Evolutionary conservation across 2,797 vertebrate species (phyloP).

Genomic region (Petrocephalus schoutedeni): DNA sequence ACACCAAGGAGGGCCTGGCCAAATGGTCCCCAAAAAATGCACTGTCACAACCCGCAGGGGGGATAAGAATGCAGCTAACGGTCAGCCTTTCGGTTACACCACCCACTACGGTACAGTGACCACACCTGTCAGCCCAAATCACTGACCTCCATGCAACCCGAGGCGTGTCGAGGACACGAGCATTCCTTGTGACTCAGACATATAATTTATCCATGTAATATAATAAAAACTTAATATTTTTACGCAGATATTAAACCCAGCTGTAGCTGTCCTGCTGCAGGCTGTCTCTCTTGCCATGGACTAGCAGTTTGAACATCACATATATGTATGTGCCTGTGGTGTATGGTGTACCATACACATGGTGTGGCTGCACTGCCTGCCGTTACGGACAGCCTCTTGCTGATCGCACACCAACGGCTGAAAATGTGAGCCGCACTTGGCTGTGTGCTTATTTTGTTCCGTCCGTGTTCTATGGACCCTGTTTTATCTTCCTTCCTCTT

Average conservation of each 20-base stretch:
- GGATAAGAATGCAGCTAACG: conserved; percentile 59
- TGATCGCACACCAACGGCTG: neutral
- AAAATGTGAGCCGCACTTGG: neutral
- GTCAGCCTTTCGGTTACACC: conserved; percentile 46
- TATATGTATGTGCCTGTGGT: neutral
- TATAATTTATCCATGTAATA: neutral
- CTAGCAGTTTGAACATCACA: neutral
- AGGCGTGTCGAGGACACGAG: neutral
- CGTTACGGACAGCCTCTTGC: neutral
- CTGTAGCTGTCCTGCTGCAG: neutral
- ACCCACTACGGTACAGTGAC: conserved; percentile 20
- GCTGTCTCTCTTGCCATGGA: neutral
- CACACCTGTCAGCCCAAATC: conserved; percentile 6
- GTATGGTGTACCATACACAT: neutral
- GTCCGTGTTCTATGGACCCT: neutral
- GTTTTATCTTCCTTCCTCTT: conserved; percentile 26
- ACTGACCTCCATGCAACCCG: neutral
- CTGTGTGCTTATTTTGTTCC: conserved; percentile 2
- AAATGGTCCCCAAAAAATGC: conserved; percentile 60
- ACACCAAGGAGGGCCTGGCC: conserved; percentile 61
- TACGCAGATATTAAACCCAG: neutral
- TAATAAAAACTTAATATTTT: neutral
- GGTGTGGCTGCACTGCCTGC: neutral
- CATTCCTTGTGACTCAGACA: neutral
- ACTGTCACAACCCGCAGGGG: conserved; percentile 69